Conservation (phyloP, 2,797 vertebrate species). For the Peromyscus nudipes region DNA sequence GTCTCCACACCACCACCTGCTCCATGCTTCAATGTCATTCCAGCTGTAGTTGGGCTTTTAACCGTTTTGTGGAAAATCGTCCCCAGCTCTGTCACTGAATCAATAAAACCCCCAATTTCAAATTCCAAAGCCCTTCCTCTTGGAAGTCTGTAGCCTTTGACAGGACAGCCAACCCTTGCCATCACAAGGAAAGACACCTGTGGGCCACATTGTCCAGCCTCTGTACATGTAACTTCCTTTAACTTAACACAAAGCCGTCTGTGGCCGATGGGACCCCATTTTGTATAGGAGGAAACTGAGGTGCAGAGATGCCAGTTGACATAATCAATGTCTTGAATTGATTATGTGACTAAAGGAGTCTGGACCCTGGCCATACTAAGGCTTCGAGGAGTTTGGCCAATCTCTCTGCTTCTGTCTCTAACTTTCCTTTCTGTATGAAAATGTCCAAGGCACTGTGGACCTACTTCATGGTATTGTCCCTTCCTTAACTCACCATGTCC, state of each 20-base stretch:
- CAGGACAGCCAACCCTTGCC: neutral
- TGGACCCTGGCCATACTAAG: neutral
- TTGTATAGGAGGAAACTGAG: neutral
- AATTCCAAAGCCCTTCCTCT: constrained; percentile 27
- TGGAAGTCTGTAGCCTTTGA: neutral
- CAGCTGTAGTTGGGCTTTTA: neutral
- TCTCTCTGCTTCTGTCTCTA: constrained; percentile 19
- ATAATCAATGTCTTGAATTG: neutral
- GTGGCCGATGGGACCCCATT: neutral
- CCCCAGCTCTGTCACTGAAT: neutral
- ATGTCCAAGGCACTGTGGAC: neutral
- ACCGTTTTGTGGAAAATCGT: constrained; percentile 8
- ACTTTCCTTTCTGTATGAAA: constrained; percentile 9
- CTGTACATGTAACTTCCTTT: neutral
- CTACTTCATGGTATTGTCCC: neutral
- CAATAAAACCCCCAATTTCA: neutral
- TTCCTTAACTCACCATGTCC: neutral
- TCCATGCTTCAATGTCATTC: neutral
- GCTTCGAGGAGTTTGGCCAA: neutral
- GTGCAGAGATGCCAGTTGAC: neutral
- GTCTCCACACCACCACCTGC: neutral
- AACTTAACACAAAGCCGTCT: neutral
- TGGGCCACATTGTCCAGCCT: neutral
- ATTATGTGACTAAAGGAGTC: neutral
- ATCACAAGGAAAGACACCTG: neutral